Conservation (phyloP, 1,140 invertebrate species). For the Ladona fulva region DNA sequence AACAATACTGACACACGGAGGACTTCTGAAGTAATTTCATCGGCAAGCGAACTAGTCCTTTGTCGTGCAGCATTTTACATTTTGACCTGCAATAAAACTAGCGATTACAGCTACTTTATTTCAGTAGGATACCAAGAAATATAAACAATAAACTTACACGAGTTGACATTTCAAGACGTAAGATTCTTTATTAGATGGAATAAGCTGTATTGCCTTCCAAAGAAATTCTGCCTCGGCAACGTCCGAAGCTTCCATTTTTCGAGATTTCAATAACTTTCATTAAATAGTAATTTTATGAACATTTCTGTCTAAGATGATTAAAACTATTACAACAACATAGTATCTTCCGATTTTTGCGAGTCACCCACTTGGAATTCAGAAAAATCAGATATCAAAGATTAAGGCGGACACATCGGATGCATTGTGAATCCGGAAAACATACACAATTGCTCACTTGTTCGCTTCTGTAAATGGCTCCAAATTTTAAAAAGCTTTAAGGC, state of each 20-base stretch:
- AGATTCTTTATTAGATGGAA: background rate
- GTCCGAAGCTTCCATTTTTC: background rate
- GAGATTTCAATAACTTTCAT: no score
- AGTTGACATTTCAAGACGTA: background rate
- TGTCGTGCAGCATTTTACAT: background rate
- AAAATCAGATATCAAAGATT: no score
- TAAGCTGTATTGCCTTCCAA: background rate
- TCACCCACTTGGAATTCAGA: no score
- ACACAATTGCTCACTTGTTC: no score
- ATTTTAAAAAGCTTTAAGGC: no score
- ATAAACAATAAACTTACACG: background rate
- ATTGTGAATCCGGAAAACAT: no score
- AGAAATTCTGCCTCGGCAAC: background rate
- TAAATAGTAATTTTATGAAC: no score
- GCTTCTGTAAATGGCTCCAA: no score
- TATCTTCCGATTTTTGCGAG: no score
- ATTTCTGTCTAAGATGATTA: no score
- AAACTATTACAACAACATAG: no score
- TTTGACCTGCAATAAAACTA: background rate
- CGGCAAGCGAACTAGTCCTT: background rate
- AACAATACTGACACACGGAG: constrained; percentile 13
- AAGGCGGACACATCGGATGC: no score
- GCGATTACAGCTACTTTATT: background rate
- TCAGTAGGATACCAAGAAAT: background rate
- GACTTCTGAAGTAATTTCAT: background rate